phyloP scores from a whole-genome alignment of 2,797 vertebrate genomes.

The Silurus aristotelis region DNA sequence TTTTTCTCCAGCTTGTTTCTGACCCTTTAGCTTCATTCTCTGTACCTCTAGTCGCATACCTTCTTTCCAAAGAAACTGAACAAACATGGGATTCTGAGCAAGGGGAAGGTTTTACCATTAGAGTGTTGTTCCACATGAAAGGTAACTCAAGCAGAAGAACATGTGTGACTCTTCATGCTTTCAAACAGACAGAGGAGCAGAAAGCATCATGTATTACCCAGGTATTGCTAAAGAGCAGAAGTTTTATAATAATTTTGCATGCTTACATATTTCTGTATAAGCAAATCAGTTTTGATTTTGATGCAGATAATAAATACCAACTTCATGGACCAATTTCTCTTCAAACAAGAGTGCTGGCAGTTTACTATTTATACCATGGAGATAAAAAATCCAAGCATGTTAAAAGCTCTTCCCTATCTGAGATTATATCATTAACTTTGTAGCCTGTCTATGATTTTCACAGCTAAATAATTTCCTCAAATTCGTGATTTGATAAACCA shows the following conservation, averaged over 20 bases:
- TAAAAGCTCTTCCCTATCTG: not conserved
- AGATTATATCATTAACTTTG: not conserved
- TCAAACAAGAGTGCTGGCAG: not conserved
- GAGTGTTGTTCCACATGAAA: slow-evolving; percentile 67
- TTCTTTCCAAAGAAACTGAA: slow-evolving; percentile 68
- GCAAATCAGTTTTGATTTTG: not conserved
- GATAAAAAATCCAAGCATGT: not conserved
- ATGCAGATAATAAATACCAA: not conserved
- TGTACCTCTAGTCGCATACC: slow-evolving; percentile 62
- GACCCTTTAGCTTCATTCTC: slow-evolving; percentile 60
- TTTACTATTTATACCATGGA: not conserved
- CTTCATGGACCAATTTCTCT: not conserved
- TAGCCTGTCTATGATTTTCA: not conserved
- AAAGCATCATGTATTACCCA: slow-evolving; percentile 70
- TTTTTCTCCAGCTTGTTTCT: slow-evolving; percentile 63
- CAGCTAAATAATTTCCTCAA: not conserved
- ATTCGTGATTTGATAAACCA: not conserved
- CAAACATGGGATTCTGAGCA: slow-evolving; percentile 54
- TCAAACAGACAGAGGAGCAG: slow-evolving; percentile 73
- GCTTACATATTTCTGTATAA: not conserved
- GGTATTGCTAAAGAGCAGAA: slow-evolving; percentile 55
- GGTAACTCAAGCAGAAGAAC: slow-evolving; percentile 53
- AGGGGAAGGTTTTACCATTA: slow-evolving; percentile 60
- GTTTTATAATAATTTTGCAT: not conserved
- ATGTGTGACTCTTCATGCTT: slow-evolving; percentile 72